Evolutionary conservation across 2,888 invertebrate genomes (phyloP).

Genomic region (Watsonalla cultraria): DNA sequence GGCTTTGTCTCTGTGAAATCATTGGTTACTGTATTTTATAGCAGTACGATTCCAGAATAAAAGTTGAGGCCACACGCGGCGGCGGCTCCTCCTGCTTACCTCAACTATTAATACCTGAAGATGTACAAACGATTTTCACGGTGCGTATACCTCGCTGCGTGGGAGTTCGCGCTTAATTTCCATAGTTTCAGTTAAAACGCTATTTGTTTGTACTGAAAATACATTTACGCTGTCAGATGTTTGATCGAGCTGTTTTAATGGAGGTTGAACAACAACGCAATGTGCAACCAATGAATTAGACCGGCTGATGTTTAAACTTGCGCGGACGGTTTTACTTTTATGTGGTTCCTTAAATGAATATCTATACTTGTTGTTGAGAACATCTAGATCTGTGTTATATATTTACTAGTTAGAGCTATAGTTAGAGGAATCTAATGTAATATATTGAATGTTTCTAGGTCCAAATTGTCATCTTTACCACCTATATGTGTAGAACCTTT

Average conservation of each 20-base stretch:
- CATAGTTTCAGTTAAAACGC: slow-evolving; percentile 25
- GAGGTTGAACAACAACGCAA: slow-evolving; percentile 49
- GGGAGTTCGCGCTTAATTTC: slow-evolving; percentile 34
- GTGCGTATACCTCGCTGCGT: slow-evolving; percentile 22
- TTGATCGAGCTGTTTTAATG: slow-evolving; percentile 56
- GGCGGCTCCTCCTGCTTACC: slow-evolving; percentile 24
- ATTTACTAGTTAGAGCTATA: neutral
- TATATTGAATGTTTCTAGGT: no score
- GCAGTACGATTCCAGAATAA: slow-evolving; percentile 12
- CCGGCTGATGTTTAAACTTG: slow-evolving; percentile 27
- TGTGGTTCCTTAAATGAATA: slow-evolving; percentile 19
- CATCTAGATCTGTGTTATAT: no score
- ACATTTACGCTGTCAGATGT: slow-evolving; percentile 59
- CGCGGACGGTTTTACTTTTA: slow-evolving; percentile 28
- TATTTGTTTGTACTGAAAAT: slow-evolving; percentile 66
- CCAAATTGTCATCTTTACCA: no score
- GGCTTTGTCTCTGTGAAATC: neutral
- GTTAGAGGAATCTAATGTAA: no score
- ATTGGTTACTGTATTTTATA: neutral
- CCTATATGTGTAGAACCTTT: neutral
- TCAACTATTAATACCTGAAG: slow-evolving; percentile 47
- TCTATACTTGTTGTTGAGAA: no score
- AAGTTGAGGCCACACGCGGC: slow-evolving; percentile 42
- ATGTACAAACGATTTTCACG: slow-evolving; percentile 62
- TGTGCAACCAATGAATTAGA: slow-evolving; percentile 11